Percentiles rank a stretch among this genome's conserved stretches.
Conservation (phyloP, 2,888 invertebrate genomes). For the Ctena decussata region DNA sequence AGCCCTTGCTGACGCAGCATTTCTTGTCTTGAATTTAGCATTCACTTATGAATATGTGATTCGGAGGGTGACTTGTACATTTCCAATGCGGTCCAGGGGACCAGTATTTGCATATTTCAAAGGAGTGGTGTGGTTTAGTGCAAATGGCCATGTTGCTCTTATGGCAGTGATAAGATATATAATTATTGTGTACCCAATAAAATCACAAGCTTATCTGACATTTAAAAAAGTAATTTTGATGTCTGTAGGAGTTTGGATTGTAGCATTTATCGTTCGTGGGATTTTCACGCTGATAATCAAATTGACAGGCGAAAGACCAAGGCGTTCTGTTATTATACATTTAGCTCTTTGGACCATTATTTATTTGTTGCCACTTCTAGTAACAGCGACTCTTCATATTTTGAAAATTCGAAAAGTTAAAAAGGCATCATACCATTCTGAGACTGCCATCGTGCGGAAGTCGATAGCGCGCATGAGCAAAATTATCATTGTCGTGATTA, state of each 20-base stretch:
- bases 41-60: background rate
- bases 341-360: constrained; percentile 39
- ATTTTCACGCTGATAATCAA: constrained; percentile 23
- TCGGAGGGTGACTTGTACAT: background rate
- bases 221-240: constrained; percentile 35
- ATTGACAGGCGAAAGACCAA: constrained; percentile 5
- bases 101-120: background rate
- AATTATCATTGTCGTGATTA: constrained; percentile 53
- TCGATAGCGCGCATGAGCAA: constrained; percentile 57
- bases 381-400: constrained; percentile 42
- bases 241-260: constrained; percentile 46
- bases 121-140: constrained; percentile 40
- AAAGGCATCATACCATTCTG: constrained; percentile 30
- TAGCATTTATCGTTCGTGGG: constrained; percentile 37
- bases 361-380: constrained; percentile 51
- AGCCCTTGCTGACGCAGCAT: background rate
- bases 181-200: constrained; percentile 43
- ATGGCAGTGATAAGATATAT: constrained; percentile 55
- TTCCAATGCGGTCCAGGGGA: background rate
- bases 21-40: background rate
- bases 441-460: constrained; percentile 41
- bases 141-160: constrained; percentile 52
- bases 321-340: constrained; percentile 36
- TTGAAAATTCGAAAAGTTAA: constrained; percentile 42
- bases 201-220: constrained; percentile 31